A percentile compares a stretch with the other conserved stretches of the same genome.
Evolutionary conservation across 2,888 invertebrate species (phyloP).

Genomic region (Teinopalpus imperialis): DNA sequence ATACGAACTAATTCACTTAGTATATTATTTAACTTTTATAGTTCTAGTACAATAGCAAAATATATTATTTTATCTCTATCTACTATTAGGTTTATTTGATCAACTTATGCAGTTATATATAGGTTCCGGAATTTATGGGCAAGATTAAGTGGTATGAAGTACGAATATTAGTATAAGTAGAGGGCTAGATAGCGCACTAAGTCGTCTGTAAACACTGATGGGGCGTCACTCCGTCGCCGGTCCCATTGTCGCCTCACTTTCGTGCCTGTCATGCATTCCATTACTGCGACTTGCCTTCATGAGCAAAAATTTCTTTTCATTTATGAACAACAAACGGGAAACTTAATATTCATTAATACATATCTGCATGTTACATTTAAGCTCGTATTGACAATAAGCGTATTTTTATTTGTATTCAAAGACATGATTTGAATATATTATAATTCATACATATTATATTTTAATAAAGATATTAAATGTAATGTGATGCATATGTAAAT

Average conservation of each 20-base stretch:
- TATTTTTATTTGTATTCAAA: no score
- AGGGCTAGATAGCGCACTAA: constrained; percentile 30
- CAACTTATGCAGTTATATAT: neutral
- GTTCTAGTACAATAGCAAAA: no score
- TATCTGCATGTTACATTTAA: no score
- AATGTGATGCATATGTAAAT: no score
- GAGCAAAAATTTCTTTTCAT: constrained; percentile 8
- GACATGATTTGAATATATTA: no score
- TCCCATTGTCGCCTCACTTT: constrained; percentile 45
- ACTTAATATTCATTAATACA: constrained; percentile 19
- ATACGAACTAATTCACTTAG: no score
- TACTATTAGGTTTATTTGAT: no score
- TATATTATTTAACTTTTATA: no score
- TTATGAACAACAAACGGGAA: constrained; percentile 16
- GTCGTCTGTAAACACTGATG: constrained; percentile 34
- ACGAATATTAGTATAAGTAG: constrained; percentile 7
- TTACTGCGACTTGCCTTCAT: constrained; percentile 19
- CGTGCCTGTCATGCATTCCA: constrained; percentile 20
- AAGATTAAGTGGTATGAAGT: constrained; percentile 4
- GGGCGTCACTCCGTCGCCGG: constrained; percentile 36
- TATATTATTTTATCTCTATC: no score
- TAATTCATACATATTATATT: no score
- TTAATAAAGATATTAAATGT: no score
- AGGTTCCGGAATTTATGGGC: neutral
- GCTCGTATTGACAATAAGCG: no score